These are phyloP conservation scores for Hemichromis elongatus DNA, from an alignment of 2,113 vertebrate genomes.

Conservation along the genomic window DNA sequence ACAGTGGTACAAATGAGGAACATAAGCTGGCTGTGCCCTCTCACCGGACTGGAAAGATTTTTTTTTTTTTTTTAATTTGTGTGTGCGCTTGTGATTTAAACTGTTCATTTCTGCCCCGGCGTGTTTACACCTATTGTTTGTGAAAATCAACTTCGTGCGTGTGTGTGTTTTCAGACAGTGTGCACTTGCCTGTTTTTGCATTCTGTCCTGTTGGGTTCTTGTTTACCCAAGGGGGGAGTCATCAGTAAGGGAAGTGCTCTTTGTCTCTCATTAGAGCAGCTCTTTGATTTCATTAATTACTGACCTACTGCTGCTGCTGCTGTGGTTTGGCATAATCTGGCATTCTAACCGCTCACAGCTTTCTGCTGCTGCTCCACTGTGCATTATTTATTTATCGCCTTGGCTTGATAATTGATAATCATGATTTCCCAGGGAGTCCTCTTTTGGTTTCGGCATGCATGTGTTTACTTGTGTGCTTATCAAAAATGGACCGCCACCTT, in stretches of 20 bases:
- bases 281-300: constrained; percentile 71
- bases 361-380: neutral
- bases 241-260: constrained; percentile 35
- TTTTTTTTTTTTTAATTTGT: neutral
- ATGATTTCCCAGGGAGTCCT: constrained; percentile 36
- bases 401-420: constrained; percentile 49
- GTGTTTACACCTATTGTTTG: neutral
- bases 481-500: neutral
- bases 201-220: constrained; percentile 8
- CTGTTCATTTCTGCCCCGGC: neutral
- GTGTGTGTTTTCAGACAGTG: neutral
- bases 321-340: constrained; percentile 46
- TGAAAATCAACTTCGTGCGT: neutral
- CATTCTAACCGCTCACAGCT: constrained; percentile 25
- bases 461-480: neutral
- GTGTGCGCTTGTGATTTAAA: neutral
- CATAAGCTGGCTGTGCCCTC: neutral
- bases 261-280: constrained; percentile 60
- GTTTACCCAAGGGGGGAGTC: constrained; percentile 11
- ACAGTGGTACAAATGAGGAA: constrained; percentile 1
- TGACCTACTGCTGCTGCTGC: constrained; percentile 44
- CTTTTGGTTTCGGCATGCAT: neutral
- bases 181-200: neutral
- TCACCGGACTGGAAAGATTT: neutral
- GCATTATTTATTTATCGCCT: constrained; percentile 58